phyloP scores from a whole-genome alignment of 2,797 vertebrate genomes.

The Varecia variegata region DNA sequence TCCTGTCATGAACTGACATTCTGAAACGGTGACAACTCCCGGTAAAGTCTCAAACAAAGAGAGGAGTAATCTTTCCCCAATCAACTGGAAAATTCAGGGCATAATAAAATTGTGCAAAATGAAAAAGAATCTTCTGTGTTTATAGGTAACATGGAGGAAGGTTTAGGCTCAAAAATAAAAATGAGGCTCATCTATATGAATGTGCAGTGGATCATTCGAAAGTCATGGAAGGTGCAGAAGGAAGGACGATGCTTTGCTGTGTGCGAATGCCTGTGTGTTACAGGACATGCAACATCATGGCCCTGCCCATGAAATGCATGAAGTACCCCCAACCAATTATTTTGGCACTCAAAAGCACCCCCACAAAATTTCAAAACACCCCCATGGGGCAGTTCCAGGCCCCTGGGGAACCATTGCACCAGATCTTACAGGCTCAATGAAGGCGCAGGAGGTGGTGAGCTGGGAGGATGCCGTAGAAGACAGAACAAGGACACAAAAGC shows the following conservation, averaged over 20 bases:
- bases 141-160: background rate
- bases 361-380: background rate
- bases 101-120: background rate
- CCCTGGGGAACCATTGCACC: background rate
- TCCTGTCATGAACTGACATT: background rate
- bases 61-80: background rate
- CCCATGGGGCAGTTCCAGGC: background rate
- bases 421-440: background rate
- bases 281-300: background rate
- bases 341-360: background rate
- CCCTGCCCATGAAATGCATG: background rate
- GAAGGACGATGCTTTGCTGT: background rate
- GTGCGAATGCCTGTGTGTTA: background rate
- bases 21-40: background rate
- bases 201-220: background rate
- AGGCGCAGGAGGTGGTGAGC: background rate
- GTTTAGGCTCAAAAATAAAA: constrained; percentile 1
- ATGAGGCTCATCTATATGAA: background rate
- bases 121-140: background rate
- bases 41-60: constrained; percentile 27
- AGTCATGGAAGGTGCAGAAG: background rate
- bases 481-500: background rate
- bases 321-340: background rate
- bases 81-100: constrained; percentile 39
- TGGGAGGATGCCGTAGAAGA: background rate